Evolutionary conservation across 1,140 invertebrate genomes (phyloP).

Genomic region (Pseudobourletiella spinata): DNA sequence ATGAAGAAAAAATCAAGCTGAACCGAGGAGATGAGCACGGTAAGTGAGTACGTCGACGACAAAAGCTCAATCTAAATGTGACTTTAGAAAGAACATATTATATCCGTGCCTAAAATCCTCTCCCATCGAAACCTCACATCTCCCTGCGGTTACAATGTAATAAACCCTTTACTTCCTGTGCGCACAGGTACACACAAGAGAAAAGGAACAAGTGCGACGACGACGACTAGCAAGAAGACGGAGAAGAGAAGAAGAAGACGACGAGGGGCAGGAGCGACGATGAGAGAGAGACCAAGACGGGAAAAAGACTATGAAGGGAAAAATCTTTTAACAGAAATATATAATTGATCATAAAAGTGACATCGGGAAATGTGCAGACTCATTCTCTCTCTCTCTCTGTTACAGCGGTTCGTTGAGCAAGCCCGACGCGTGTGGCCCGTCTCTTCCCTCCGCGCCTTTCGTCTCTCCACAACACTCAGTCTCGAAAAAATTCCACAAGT

Average conservation of each 20-base stretch:
- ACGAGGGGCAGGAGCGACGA: no score
- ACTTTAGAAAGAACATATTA: not conserved
- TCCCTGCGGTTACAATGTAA: slow-evolving; percentile 7
- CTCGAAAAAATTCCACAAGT: not conserved
- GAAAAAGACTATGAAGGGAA: not conserved
- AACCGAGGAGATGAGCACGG: not conserved
- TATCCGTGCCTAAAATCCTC: slow-evolving; percentile 13
- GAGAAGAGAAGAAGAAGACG: no score
- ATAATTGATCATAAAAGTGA: slow-evolving; percentile 18
- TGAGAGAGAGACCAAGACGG: not conserved
- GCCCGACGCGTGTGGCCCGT: slow-evolving; percentile 4
- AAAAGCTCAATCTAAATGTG: not conserved
- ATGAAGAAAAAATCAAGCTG: not conserved
- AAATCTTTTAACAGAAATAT: slow-evolving; percentile 1
- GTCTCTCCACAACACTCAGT: no score
- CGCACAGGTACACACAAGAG: no score
- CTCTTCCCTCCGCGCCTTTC: not conserved
- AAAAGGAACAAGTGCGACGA: not conserved
- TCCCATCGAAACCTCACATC: slow-evolving; percentile 8
- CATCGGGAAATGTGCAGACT: slow-evolving; percentile 7
- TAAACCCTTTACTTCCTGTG: slow-evolving; percentile 16
- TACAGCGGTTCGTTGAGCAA: slow-evolving; percentile 5
- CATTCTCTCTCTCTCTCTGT: not conserved
- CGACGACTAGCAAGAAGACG: no score
- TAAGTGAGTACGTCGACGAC: not conserved